phyloP scores from a whole-genome alignment of 2,113 vertebrate species.

The Colistium nudipinnis region DNA sequence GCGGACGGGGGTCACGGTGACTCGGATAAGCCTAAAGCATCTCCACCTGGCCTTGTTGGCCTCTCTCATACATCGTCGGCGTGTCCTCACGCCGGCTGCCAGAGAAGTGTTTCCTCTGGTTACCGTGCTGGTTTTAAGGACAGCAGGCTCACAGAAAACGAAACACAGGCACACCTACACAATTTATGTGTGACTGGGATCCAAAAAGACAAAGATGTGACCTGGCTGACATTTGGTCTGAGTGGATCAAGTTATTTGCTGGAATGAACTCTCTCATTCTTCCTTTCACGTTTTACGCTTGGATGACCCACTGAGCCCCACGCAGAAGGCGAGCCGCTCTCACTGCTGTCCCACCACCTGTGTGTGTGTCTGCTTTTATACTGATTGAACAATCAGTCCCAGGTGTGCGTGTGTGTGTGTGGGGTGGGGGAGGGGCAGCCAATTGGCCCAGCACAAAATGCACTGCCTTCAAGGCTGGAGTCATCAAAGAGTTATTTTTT shows the following conservation, averaged over 20 bases:
- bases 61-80: slow-evolving; percentile 28
- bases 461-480: no score
- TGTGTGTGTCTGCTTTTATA: not conserved
- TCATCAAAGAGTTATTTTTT: no score
- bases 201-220: not conserved
- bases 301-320: not conserved
- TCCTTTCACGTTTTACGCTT: no score
- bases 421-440: no score
- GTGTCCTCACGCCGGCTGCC: slow-evolving; percentile 13
- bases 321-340: not conserved
- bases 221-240: not conserved
- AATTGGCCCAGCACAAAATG: no score
- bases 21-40: slow-evolving; percentile 49
- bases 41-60: slow-evolving; percentile 19
- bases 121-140: not conserved
- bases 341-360: not conserved
- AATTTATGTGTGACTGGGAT: not conserved
- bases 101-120: slow-evolving; percentile 38
- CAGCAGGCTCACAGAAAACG: not conserved
- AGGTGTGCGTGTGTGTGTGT: not conserved
- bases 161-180: not conserved
- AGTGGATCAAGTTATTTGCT: not conserved
- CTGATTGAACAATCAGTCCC: not conserved
- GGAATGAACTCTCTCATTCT: no score
- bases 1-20: slow-evolving; percentile 52